Evolutionary conservation across 2,888 invertebrate genomes (phyloP), one percentile per base, ranked within the genome.

Genomic region (Phortica okadai): DNA sequence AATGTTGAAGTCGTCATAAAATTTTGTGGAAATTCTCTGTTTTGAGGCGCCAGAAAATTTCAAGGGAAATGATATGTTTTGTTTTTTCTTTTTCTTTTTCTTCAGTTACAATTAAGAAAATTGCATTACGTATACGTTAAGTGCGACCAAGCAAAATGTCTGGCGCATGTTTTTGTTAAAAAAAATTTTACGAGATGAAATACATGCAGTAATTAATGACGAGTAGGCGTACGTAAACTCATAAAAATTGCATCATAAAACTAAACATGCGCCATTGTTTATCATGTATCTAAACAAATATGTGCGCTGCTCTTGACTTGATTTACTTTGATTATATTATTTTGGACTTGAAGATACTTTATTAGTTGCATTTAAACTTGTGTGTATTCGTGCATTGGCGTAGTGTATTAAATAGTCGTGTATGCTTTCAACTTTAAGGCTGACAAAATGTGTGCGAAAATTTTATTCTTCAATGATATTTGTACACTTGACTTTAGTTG

Each of bases 71-170:
- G 67, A 67, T 73, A 74, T 74, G 62, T 69, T 50, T 21, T 21
- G 21, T 21, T 21, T 21, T 0, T 21, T 21, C 1, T 21, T 50
- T 50, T 50, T 50, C 3, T n/a, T 54, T 62, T 33, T 70, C 21
- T 8, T 74, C 76, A 50, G 62, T 62, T 25, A 7, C 33, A 62
- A 64, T 64, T 64, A 50, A 16, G 56, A 69, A 59, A 56, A 73
- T 82, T 80, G 76, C 73, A 86, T 87, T 81, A 82, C 87, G 82
- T 78, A 87, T 87, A 87, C 86, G 87, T 80, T 84, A 83, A 80
- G 85, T 79, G 74, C 50, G 50, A 50, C 50, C 50, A 6, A 50
- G 14, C 2, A 50, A 8, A 50, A 50, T 45, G 45, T 45, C 45
- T 45, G 45, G 21, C 14, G 50, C 6, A 50, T 6, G 14, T 14